Conservation (phyloP, 2,797 vertebrate genomes). For the Cirrhinus mrigala region DNA sequence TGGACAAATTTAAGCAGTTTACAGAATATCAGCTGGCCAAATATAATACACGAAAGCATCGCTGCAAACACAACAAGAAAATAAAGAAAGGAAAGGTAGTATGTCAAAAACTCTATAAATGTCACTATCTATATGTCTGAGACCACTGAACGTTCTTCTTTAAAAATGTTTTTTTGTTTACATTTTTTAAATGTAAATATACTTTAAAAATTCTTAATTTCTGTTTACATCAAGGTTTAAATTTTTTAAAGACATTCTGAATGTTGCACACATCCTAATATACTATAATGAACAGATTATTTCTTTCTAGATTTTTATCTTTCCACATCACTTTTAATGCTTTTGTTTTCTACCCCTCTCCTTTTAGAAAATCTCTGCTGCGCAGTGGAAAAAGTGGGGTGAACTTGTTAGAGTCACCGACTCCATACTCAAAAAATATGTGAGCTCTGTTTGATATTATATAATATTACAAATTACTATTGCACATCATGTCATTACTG, state of each 20-base stretch:
- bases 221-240: neutral
- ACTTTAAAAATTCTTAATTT: neutral
- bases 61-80: constrained; percentile 78
- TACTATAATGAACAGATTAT: neutral
- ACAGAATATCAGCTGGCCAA: constrained; percentile 91
- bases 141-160: too few relatives aligned
- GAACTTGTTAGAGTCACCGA: constrained; percentile 59
- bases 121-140: too few relatives aligned
- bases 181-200: neutral
- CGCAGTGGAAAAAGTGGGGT: constrained; percentile 69
- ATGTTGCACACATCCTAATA: neutral
- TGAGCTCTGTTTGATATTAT: constrained; percentile 62
- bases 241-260: neutral
- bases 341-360: too few relatives aligned
- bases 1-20: constrained; percentile 89
- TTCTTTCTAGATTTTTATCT: neutral
- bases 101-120: constrained; percentile 28
- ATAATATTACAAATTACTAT: neutral
- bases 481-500: neutral
- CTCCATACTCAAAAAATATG: constrained; percentile 65
- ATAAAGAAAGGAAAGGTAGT: constrained; percentile 65
- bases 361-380: constrained; percentile 60
- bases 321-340: neutral
- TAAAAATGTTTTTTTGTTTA: neutral
- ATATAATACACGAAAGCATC: constrained; percentile 87